These are phyloP conservation scores for Nephrotoma flavescens DNA, from an alignment of 2,888 invertebrate genomes.

Conservation along the genomic window DNA sequence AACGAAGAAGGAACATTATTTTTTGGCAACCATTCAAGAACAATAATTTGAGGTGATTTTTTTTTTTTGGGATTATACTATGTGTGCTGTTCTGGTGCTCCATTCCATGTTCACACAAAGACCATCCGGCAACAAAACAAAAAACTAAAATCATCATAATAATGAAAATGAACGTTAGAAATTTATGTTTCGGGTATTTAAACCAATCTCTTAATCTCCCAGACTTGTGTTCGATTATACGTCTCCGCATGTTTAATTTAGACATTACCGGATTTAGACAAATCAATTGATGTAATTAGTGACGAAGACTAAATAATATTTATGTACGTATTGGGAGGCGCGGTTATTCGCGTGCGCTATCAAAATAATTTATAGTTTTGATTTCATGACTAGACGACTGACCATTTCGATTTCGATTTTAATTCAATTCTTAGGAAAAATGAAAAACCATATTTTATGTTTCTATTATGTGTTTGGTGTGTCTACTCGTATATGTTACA, in stretches of 20 bases:
- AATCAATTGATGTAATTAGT: background rate
- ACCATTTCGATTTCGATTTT: background rate
- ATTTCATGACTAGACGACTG: background rate
- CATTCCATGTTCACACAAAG: background rate
- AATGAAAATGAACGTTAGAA: background rate
- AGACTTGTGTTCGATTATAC: background rate
- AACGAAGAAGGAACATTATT: background rate
- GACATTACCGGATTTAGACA: background rate
- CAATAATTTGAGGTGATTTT: background rate
- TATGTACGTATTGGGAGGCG: background rate
- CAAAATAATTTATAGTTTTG: background rate
- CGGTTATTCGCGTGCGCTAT: background rate
- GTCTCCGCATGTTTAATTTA: background rate
- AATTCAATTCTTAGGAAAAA: background rate
- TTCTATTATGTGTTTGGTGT: background rate
- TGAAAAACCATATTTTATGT: background rate
- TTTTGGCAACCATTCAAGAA: background rate
- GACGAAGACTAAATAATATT: background rate
- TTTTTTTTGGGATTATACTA: background rate
- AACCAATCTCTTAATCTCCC: background rate
- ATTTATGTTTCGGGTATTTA: background rate
- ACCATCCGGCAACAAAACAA: background rate
- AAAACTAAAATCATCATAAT: background rate
- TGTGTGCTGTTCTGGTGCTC: background rate
- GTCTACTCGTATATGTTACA: too few species aligned